Evolutionary conservation across 2,113 vertebrate genomes (phyloP), one percentile per base, ranked within the genome.

Genomic region (Cathartes aura): DNA sequence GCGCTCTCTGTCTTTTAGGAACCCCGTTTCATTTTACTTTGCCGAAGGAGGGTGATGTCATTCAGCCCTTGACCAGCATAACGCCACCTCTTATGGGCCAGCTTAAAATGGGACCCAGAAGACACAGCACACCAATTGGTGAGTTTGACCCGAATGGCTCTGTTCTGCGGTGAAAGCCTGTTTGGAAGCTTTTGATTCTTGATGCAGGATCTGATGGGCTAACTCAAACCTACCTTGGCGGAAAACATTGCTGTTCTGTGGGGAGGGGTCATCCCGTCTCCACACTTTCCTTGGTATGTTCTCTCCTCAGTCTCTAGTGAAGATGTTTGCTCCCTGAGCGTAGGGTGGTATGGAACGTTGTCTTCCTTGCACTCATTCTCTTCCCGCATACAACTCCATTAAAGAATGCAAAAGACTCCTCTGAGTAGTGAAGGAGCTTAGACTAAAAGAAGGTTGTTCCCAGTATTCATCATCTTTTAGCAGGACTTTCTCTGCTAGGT

Each of bases 71-170:
- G 71, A 98, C 98, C 18, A 98, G 97, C 42, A 76, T 98, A 87
- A 99, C 99, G 1, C 99, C 99, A 21, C 99, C 99, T 80, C 98
- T 99, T 38, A 97, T 98, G 96, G 98, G 95, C 74, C 99, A 99
- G 88, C 98, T 99, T 92, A 99, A 99, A 98, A 98, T 99, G 98
- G 99, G 98, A 20, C 98, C 99, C 59, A 98, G 99, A 93, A 99
- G 99, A 93, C 99, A 99, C 98, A 99, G 99, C 98, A 99, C 99
- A 78, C 99, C 99, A 66, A 99, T 99, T 75, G 99, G 99, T 99
- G 96, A 96, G 99, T 98, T 59, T 34, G 30, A n/a, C n/a, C 42
- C 0, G 0, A 30, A 22, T 30, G n/a, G 12, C 53, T 89, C 20
- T 56, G 15, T 56, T 85, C 62, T 79, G 34, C 47, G 29, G 2